Evolutionary conservation across 2,888 invertebrate genomes (phyloP).

Genomic region (Lasioglossum vierecki): DNA sequence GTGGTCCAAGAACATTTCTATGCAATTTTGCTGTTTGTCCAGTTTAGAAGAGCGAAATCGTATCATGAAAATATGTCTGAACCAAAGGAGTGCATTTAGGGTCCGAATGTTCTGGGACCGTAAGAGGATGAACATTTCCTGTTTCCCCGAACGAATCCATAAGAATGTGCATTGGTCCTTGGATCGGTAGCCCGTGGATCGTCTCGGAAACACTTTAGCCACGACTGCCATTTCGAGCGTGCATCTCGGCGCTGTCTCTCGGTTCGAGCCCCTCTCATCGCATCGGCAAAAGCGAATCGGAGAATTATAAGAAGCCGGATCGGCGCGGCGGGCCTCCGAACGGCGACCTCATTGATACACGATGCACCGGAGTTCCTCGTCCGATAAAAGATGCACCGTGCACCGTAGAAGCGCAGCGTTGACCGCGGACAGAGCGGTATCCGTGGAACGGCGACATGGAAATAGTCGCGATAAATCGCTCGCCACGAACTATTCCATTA

Average conservation of each 20-base stretch:
- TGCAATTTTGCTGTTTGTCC: no score
- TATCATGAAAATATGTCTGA: background rate
- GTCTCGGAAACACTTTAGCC: background rate
- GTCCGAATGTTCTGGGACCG: background rate
- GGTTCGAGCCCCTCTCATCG: background rate
- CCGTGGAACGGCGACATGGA: constrained; percentile 77
- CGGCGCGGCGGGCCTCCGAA: constrained; percentile 49
- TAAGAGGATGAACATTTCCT: background rate
- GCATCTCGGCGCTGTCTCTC: constrained; percentile 1
- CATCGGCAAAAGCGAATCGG: constrained; percentile 16
- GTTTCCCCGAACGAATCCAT: background rate
- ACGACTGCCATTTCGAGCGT: background rate
- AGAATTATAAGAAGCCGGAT: constrained; percentile 26
- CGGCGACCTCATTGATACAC: constrained; percentile 62
- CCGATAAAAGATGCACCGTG: constrained; percentile 58
- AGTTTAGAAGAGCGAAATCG: background rate
- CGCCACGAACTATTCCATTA: constrained; percentile 82
- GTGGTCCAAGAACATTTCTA: no score
- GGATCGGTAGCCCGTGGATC: constrained; percentile 1
- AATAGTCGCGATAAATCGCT: constrained; percentile 83
- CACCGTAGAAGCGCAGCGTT: constrained; percentile 57
- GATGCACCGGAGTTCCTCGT: constrained; percentile 50
- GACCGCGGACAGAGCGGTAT: constrained; percentile 69
- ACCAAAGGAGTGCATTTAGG: background rate
- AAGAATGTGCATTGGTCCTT: background rate